Percentiles rank a stretch among this genome's conserved stretches.
Evolutionary conservation across 2,888 invertebrate species (phyloP).

Genomic region (Ommatoiulus sabulosus): DNA sequence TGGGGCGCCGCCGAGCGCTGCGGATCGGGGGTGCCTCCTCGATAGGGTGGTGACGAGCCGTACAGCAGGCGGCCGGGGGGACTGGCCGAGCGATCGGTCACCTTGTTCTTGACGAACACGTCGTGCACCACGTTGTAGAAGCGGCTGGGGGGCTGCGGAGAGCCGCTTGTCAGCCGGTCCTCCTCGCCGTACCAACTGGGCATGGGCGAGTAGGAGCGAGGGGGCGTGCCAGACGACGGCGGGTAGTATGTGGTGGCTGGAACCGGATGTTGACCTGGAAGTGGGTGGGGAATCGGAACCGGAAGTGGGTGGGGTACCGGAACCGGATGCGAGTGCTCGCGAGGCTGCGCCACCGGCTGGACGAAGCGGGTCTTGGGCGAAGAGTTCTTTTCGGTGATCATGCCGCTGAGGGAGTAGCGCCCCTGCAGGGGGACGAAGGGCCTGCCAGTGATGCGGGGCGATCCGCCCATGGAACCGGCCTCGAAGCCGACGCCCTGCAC

Average conservation of each 20-base stretch:
- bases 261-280: not conserved
- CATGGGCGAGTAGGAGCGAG: constrained; percentile 26
- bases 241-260: not conserved
- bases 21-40: not conserved
- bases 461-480: constrained; percentile 55
- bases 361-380: not conserved
- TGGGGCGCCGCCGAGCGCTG: not conserved
- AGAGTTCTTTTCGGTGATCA: constrained; percentile 51
- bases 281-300: not conserved
- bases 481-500: constrained; percentile 57
- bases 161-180: not conserved
- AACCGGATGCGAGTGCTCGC: constrained; percentile 1
- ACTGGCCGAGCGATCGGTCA: constrained; percentile 55
- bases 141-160: constrained; percentile 31
- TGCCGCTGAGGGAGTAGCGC: constrained; percentile 54
- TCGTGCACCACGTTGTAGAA: constrained; percentile 54
- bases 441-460: constrained; percentile 45
- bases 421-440: constrained; percentile 56
- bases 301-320: not conserved
- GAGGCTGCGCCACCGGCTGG: not conserved
- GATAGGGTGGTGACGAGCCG: constrained; percentile 42
- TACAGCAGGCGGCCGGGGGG: constrained; percentile 46
- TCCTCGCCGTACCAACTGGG: constrained; percentile 57
- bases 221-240: not conserved
- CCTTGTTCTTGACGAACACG: constrained; percentile 49